These are phyloP conservation scores for Calliphora vomitoria DNA, from an alignment of 2,888 invertebrate genomes.

Conservation along the genomic window DNA sequence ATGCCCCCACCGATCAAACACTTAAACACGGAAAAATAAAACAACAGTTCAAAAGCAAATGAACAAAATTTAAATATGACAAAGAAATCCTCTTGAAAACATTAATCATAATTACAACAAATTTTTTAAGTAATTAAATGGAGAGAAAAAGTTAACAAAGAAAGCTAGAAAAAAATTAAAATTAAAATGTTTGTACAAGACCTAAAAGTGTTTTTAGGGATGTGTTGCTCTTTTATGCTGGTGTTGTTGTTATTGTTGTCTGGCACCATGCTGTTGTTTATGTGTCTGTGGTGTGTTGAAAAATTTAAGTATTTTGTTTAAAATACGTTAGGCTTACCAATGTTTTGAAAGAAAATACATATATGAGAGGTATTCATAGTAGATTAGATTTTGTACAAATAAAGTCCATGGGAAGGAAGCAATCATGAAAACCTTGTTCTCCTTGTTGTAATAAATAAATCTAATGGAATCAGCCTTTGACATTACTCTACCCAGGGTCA, in stretches of 20 bases:
- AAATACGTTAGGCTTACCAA: not conserved
- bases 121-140: slow-evolving; percentile 52
- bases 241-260: too few relatives aligned
- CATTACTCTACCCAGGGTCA: too few relatives aligned
- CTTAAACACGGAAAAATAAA: not conserved
- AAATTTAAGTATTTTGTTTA: slow-evolving; percentile 4
- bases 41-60: not conserved
- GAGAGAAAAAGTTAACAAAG: not conserved
- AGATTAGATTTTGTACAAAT: too few relatives aligned
- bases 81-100: slow-evolving; percentile 38
- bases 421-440: too few relatives aligned
- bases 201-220: not conserved
- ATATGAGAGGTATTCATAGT: too few relatives aligned
- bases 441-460: too few relatives aligned
- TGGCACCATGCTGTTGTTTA: not conserved
- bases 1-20: not conserved
- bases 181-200: not conserved
- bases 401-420: too few relatives aligned
- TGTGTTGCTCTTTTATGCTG: not conserved
- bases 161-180: slow-evolving; percentile 1
- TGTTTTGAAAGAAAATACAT: not conserved
- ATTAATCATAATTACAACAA: slow-evolving; percentile 64
- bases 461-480: too few relatives aligned
- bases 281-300: not conserved
- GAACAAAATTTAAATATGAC: not conserved